Percentiles rank a stretch among this genome's conserved stretches.
These are phyloP conservation scores for Zonotrichia albicollis DNA, from an alignment of 2,797 vertebrate genomes.

Conservation along the genomic window DNA sequence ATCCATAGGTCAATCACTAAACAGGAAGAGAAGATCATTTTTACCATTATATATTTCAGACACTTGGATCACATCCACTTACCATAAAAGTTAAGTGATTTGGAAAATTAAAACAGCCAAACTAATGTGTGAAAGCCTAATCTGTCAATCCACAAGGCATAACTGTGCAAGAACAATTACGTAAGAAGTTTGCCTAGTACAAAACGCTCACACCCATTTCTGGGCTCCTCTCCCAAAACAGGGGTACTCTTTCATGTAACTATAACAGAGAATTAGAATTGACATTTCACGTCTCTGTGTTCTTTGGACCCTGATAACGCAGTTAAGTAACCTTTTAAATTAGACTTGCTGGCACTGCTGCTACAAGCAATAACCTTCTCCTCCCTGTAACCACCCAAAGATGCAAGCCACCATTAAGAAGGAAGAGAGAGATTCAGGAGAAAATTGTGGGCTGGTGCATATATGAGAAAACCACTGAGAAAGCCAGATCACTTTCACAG, in stretches of 20 bases:
- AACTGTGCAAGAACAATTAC: not conserved
- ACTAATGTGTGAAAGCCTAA: not conserved
- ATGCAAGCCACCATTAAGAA: not conserved
- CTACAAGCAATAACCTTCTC: not conserved
- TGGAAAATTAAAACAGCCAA: not conserved
- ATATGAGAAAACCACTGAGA: not conserved
- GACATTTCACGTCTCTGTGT: not conserved
- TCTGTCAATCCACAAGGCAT: not conserved
- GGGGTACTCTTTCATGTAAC: not conserved
- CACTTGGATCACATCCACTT: not conserved
- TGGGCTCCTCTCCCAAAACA: not conserved
- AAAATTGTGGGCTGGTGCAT: not conserved
- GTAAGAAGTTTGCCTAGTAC: not conserved
- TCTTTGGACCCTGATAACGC: not conserved
- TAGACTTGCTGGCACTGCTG: not conserved
- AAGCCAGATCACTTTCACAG: not conserved
- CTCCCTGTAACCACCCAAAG: not conserved
- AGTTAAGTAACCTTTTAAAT: not conserved
- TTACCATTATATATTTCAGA: not conserved
- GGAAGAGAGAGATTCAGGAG: not conserved
- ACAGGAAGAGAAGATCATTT: not conserved
- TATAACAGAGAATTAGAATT: not conserved
- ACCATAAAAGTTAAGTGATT: not conserved
- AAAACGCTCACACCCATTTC: not conserved
- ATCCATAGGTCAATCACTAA: not conserved